Percentiles rank a stretch among this genome's conserved stretches.
These are phyloP conservation scores for Ips nitidus DNA, from an alignment of 1,140 invertebrate species.

Conservation along the genomic window DNA sequence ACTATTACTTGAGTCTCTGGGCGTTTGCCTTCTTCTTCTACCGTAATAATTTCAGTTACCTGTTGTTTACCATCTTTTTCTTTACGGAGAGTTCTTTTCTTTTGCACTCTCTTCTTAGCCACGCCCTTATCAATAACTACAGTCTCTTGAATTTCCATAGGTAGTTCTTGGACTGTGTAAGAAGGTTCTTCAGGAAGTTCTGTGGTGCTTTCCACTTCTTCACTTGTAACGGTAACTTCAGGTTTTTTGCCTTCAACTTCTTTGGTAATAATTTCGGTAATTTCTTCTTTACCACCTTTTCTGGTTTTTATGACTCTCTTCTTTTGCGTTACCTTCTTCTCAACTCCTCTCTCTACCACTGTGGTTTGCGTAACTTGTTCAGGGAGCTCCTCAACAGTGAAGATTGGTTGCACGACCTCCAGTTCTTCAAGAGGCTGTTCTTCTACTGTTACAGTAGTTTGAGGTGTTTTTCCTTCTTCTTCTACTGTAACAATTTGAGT, in stretches of 20 bases:
- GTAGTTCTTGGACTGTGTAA: constrained; percentile 25
- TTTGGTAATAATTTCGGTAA: constrained; percentile 46
- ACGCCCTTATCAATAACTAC: constrained; percentile 42
- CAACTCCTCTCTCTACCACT: constrained; percentile 41
- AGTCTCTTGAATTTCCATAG: constrained; percentile 42
- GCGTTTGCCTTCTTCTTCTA: constrained; percentile 26
- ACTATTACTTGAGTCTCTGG: constrained; percentile 24
- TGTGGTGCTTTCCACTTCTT: constrained; percentile 29
- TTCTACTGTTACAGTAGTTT: constrained; percentile 49
- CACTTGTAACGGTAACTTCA: constrained; percentile 34
- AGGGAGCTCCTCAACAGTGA: constrained; percentile 43
- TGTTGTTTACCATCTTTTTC: constrained; percentile 37
- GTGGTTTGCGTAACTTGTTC: constrained; percentile 39
- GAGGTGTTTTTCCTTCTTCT: constrained; percentile 44
- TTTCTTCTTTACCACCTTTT: constrained; percentile 44
- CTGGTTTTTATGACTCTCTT: constrained; percentile 49
- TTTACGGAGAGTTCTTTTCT: constrained; percentile 37
- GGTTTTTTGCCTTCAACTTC: constrained; percentile 42
- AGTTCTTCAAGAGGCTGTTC: constrained; percentile 44
- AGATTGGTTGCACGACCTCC: constrained; percentile 45
- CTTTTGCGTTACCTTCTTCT: constrained; percentile 47
- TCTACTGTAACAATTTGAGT: constrained; percentile 39
- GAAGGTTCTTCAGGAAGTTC: constrained; percentile 19
- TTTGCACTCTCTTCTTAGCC: constrained; percentile 42
- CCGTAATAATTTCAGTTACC: constrained; percentile 19